Evolutionary conservation across 2,113 vertebrate species (phyloP).

Genomic region (Microcebus griseorufus): DNA sequence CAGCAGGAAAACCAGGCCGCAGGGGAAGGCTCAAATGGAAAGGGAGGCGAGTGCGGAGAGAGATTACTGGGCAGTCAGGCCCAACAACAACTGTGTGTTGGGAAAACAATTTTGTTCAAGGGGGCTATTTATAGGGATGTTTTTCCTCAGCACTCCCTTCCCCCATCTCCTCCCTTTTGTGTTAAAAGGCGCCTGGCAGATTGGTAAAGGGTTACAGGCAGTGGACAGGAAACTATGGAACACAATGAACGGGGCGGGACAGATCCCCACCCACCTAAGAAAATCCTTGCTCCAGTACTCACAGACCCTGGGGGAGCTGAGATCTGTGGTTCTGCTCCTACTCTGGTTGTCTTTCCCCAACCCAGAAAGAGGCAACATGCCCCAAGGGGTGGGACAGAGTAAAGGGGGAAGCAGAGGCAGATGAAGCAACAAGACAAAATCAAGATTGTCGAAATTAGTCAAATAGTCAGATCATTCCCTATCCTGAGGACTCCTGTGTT

Average conservation of each 20-base stretch:
- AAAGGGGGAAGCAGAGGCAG: not conserved
- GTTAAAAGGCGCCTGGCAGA: slow-evolving; percentile 84
- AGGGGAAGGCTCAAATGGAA: not conserved
- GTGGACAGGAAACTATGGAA: slow-evolving; percentile 82
- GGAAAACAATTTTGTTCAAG: slow-evolving; percentile 83
- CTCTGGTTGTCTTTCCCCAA: not conserved
- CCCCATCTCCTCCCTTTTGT: slow-evolving; percentile 76
- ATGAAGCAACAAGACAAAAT: not conserved
- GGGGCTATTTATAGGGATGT: slow-evolving; percentile 86
- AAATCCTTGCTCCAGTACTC: not conserved
- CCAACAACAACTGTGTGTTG: slow-evolving; percentile 84
- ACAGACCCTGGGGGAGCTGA: not conserved
- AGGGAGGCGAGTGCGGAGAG: not conserved
- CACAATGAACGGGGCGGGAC: slow-evolving; percentile 77
- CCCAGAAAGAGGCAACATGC: not conserved
- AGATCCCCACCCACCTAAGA: slow-evolving; percentile 76
- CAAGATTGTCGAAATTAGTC: not conserved
- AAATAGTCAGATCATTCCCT: not conserved
- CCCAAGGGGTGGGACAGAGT: not conserved
- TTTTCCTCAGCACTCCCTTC: slow-evolving; percentile 74
- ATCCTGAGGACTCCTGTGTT: not conserved
- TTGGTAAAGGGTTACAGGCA: slow-evolving; percentile 83
- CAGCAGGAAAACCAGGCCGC: not conserved
- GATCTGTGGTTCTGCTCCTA: not conserved
- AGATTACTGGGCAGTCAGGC: slow-evolving; percentile 60